Base-by-base conservation (phyloP, 2,113 vertebrate species). In the Opisthocomus hoazin region DNA sequence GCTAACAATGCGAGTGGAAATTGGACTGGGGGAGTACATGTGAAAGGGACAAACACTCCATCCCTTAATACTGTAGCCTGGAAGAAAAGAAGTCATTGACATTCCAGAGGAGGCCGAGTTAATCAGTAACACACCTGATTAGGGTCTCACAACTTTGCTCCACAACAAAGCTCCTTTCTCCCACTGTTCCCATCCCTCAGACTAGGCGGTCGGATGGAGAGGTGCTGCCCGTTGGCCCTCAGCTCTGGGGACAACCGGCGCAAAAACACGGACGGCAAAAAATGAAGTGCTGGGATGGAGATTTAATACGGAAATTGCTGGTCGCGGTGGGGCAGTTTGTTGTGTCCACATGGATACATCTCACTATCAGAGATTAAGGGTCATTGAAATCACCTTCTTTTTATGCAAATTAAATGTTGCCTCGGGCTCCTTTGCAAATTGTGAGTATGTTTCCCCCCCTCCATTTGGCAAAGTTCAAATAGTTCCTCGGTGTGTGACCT, bases 91-190 rank as follows among this genome's bases (percentile, higher is more conserved):
- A 95, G 68, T 43, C 90, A 60, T 21, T 68, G 91, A 87, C 96
- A 95, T 97, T 96, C 92, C 94, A 89, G 89, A 64, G 87, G 71
- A 90, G 77, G 86, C 91, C 4, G 71, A 85, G 95, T 96, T 97
- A 96, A 97, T 96, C 94, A 96, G 95, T 95, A 96, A 94, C 94
- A 82, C 96, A 97, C 93, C 97, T 95, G 94, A 94, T 91, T n/a
- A 88, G 91, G 3, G 79, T 66, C 95, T 93, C 79, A 15, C 76
- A 63, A 29, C 95, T 90, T 53, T 51, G 18, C 64, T 46, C 73
- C 20, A 12, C 71, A 58, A 27, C 70, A 91, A 84, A 96, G 80
- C 74, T 85, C 73, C 51, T 48, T 90, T 71, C 89, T 84, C 77
- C 23, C 76, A 11, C 73, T 8, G 45, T 5, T 50, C 34, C 4